These are phyloP conservation scores for Sphaerophoria taeniata DNA, from an alignment of 2,888 invertebrate species.

Conservation along the genomic window DNA sequence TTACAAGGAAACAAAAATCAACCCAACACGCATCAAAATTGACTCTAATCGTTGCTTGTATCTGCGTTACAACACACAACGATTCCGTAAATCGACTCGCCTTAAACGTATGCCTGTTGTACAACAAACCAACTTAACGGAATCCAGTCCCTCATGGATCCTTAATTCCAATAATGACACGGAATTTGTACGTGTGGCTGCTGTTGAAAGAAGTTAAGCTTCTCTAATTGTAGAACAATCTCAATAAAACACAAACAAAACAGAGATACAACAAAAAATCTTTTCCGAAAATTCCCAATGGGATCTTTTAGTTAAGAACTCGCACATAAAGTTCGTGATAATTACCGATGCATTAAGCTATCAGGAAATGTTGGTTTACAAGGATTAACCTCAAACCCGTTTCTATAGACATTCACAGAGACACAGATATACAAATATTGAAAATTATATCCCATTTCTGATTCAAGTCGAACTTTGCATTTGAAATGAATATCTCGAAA, in stretches of 20 bases:
- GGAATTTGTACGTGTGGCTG: not conserved
- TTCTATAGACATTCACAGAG: not conserved
- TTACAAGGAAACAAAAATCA: not conserved
- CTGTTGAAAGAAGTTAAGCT: not conserved
- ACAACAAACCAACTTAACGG: not conserved
- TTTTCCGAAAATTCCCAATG: not conserved
- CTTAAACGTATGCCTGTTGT: not conserved
- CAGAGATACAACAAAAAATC: not conserved
- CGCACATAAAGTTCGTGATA: conserved; percentile 10
- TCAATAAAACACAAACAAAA: not conserved
- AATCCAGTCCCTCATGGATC: not conserved
- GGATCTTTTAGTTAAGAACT: not conserved
- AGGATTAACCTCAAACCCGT: conserved; percentile 17
- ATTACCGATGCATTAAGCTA: conserved; percentile 27
- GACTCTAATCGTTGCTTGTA: not conserved
- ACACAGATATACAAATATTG: not conserved
- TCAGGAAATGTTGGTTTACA: conserved; percentile 19
- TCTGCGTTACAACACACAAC: not conserved
- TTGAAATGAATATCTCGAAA: not conserved
- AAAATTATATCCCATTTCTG: not conserved
- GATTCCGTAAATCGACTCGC: not conserved
- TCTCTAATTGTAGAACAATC: conserved; percentile 1
- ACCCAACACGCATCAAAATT: not conserved
- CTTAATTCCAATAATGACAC: conserved; percentile 21
- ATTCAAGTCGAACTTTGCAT: conserved; percentile 31